These are phyloP conservation scores for Agriotes lineatus DNA, from an alignment of 2,888 invertebrate species.

Conservation along the genomic window DNA sequence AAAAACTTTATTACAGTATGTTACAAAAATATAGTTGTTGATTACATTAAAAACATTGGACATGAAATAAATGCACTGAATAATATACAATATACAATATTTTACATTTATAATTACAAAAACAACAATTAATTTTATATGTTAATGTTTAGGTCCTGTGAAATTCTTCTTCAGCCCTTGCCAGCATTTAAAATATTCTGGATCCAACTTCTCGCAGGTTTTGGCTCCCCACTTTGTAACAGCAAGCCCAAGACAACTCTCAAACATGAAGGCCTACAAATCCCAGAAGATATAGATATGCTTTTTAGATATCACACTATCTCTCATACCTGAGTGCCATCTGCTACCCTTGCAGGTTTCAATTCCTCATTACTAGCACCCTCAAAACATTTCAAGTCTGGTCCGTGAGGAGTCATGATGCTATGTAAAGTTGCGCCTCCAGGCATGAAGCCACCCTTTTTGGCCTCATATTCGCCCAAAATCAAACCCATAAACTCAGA, in stretches of 20 bases:
- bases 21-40: too few relatives aligned
- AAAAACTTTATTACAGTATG: too few relatives aligned
- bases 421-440: slow-evolving; percentile 96
- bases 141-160: slow-evolving; percentile 56
- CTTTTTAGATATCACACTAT: background rate
- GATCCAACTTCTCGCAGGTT: slow-evolving; percentile 86
- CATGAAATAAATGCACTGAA: too few relatives aligned
- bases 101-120: too few relatives aligned
- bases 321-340: slow-evolving; percentile 85
- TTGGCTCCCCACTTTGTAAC: slow-evolving; percentile 92
- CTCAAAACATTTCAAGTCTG: slow-evolving; percentile 90
- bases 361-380: slow-evolving; percentile 80
- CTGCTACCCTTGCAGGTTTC: slow-evolving; percentile 85
- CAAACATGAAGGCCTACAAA: slow-evolving; percentile 96
- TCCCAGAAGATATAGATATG: slow-evolving; percentile 12
- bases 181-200: slow-evolving; percentile 94
- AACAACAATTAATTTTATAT: too few relatives aligned
- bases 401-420: slow-evolving; percentile 99
- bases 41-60: too few relatives aligned
- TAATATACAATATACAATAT: too few relatives aligned
- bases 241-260: slow-evolving; percentile 90
- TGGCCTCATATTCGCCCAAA: slow-evolving; percentile 94
- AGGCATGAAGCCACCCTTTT: slow-evolving; percentile 88
- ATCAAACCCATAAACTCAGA: slow-evolving; percentile 99
- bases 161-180: slow-evolving; percentile 87